These are phyloP conservation scores for Nephrocerus scutellatus DNA, from an alignment of 2,888 invertebrate genomes.

Conservation along the genomic window DNA sequence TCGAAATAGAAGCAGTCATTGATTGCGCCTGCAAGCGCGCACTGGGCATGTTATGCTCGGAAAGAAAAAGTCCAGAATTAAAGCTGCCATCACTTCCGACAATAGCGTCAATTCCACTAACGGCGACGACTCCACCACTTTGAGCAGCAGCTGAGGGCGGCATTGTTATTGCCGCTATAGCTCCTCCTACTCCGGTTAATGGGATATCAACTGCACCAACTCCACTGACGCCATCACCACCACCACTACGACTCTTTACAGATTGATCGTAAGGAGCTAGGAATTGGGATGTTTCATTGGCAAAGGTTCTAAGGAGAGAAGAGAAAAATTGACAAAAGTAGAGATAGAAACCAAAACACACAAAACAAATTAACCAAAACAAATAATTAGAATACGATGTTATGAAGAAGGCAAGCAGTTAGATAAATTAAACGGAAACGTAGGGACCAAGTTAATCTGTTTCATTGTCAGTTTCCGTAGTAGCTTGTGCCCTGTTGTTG, in stretches of 20 bases:
- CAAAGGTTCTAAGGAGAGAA: conserved; percentile 56
- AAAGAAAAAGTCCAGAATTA: conserved; percentile 40
- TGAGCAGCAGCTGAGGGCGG: conserved; percentile 18
- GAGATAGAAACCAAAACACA: conserved; percentile 14
- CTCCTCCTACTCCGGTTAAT: too few species aligned
- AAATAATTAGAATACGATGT: conserved; percentile 7
- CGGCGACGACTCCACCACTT: too few species aligned
- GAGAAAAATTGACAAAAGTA: conserved; percentile 4
- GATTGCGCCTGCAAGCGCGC: conserved; percentile 23
- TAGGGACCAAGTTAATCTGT: too few species aligned
- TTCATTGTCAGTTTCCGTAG: too few species aligned
- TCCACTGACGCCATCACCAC: conserved; percentile 12
- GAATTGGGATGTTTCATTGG: conserved; percentile 67
- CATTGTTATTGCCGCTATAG: too few species aligned
- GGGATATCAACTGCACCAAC: conserved; percentile 29
- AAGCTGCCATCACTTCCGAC: conserved; percentile 33
- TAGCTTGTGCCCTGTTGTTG: too few species aligned
- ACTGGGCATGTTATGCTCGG: too few species aligned
- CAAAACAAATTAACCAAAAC: conserved; percentile 16
- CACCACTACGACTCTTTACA: conserved; percentile 50
- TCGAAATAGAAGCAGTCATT: conserved; percentile 39
- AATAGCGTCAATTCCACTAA: conserved; percentile 12
- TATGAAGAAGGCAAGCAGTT: conserved; percentile 13
- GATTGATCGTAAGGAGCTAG: conserved; percentile 66
- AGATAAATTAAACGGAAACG: too few species aligned